These are phyloP conservation scores for Phylloscopus trochilus DNA, from an alignment of 2,113 vertebrate genomes.

Conservation along the genomic window DNA sequence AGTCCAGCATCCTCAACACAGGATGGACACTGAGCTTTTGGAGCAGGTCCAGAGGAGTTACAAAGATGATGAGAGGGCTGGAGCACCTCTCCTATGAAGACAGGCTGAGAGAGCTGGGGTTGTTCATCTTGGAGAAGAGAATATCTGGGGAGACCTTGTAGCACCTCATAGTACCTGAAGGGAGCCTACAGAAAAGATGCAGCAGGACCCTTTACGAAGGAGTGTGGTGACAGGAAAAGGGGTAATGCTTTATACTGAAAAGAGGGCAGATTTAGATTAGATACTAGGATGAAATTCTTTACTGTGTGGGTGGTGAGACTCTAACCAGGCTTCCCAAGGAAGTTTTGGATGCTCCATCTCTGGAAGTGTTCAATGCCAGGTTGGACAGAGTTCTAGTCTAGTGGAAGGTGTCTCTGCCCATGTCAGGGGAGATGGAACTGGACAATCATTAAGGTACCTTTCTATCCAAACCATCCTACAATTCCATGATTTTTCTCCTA, in stretches of 20 bases:
- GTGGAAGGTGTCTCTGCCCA: not conserved
- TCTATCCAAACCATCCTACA: not conserved
- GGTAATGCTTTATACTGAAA: not conserved
- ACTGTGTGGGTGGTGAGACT: not conserved
- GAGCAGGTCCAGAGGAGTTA: not conserved
- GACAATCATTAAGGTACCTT: not conserved
- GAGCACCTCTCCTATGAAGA: not conserved
- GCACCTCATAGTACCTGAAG: not conserved
- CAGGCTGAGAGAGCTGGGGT: not conserved
- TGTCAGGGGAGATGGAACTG: not conserved
- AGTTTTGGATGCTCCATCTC: accelerated
- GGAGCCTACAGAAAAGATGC: not conserved
- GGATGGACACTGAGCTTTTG: not conserved
- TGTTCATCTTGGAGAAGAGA: not conserved
- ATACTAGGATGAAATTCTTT: not conserved
- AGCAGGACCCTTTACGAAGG: not conserved
- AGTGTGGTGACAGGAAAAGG: not conserved
- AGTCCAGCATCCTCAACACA: not conserved
- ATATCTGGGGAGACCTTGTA: not conserved
- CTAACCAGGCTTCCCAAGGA: not conserved
- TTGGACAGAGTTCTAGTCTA: not conserved
- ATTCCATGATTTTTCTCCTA: not conserved
- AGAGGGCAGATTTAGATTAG: not conserved
- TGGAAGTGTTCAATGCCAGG: not conserved
- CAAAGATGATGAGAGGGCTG: not conserved